Evolutionary conservation across 2,113 vertebrate species (phyloP), one percentile per base, ranked within the genome.

Genomic region (Bubo scandiacus): DNA sequence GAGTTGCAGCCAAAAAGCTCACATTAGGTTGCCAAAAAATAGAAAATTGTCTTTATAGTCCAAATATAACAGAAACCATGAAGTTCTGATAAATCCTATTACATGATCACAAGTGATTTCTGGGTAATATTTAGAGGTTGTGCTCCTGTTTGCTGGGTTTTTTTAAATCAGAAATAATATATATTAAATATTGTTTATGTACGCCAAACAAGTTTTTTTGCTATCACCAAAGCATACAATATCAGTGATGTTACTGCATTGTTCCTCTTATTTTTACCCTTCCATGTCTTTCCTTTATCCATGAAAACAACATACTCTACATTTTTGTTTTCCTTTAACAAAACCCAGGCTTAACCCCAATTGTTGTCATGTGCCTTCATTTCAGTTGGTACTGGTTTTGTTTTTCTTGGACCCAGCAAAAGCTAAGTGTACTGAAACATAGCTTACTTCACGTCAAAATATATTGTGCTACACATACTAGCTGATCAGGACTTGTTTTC

Each of bases 401-500:
- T 68, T 95, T 97, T 94, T 94, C 84, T 97, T 90, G 94, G 96
- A 94, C 62, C 49, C 75, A 86, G 66, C 32, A 89, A 93, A 95
- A 93, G 61, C n/a, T 95, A 84, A 91, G 72, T 66, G 74, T 75
- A 86, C 27, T 73, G 81, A 90, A 91, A 93, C 54, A 80, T 29
- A 92, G 82, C 52, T 84, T 78, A 93, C 51, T 95, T 70, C 77
- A 94, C 90, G 62, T 86, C 94, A 86, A 95, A 97, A 94, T 98
- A 86, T 62, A 80, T 75, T 91, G 92, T 81, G 38, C 80, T 94
- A 74, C 86, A 85, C 78, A 88, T 80, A 96, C 54, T 85, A 96
- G 96, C 70, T 86, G 94, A 97, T 96, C 83, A 19, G 93, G 85
- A 62, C 63, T 75, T 91, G 91, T 95, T 97, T 97, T 97, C 97